Conservation (phyloP, 2,888 invertebrate species). For the Lucinisca nassula region DNA sequence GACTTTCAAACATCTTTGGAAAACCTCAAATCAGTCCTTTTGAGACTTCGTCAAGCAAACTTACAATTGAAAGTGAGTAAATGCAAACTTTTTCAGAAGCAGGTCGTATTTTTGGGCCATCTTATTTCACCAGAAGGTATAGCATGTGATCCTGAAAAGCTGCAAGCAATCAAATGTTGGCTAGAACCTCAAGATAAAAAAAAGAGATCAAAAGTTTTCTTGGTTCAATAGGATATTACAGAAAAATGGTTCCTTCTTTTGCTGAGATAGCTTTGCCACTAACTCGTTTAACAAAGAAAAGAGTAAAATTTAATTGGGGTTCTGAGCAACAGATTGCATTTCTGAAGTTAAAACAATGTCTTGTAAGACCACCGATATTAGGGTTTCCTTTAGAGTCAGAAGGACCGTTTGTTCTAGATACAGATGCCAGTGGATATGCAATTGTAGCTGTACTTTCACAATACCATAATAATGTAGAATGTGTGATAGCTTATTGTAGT, state of each 20-base stretch:
- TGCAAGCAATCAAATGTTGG: slow-evolving; percentile 15
- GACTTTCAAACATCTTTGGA: not conserved
- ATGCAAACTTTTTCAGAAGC: slow-evolving; percentile 26
- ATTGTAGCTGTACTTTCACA: slow-evolving; percentile 31
- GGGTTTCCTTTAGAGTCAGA: slow-evolving; percentile 5
- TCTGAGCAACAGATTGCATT: not conserved
- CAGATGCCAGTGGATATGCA: not conserved
- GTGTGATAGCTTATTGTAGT: slow-evolving; percentile 21
- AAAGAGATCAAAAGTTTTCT: slow-evolving; percentile 23
- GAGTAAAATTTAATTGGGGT: slow-evolving; percentile 8
- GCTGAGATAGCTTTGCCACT: slow-evolving; percentile 17
- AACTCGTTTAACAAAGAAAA: slow-evolving; percentile 11
- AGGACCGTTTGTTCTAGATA: slow-evolving; percentile 22
- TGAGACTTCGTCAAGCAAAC: slow-evolving; percentile 10
- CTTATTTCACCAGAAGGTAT: slow-evolving; percentile 1
- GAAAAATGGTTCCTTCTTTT: slow-evolving; percentile 10
- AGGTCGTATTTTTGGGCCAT: slow-evolving; percentile 20
- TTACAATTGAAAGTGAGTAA: slow-evolving; percentile 21
- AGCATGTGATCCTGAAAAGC: slow-evolving; percentile 13
- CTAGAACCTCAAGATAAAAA: slow-evolving; percentile 3
- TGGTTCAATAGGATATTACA: slow-evolving; percentile 22
- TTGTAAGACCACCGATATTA: slow-evolving; percentile 10
- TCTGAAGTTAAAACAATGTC: slow-evolving; percentile 2
- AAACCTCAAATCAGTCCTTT: slow-evolving; percentile 2
- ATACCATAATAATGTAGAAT: slow-evolving; percentile 20